Conservation (phyloP, 30 jellyfish, hydroid and myxozoan species). For the Aurelia aurita region DNA sequence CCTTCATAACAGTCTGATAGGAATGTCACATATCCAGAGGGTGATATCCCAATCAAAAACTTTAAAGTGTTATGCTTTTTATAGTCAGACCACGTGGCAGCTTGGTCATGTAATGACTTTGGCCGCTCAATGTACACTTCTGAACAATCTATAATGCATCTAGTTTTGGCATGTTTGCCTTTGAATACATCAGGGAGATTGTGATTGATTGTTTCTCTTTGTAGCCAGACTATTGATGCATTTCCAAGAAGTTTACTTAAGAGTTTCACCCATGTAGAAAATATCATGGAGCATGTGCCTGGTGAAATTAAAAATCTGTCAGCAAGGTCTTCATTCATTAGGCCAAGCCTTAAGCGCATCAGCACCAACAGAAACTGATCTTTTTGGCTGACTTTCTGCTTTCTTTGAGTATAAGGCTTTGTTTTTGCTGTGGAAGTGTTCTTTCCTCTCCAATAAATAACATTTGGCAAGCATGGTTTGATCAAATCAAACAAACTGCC, state of each 20-base stretch:
- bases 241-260: constrained; percentile 28
- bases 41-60: constrained; percentile 53
- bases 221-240: constrained; percentile 68
- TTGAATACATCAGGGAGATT: constrained; percentile 31
- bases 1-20: constrained; percentile 69
- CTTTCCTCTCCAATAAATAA: constrained; percentile 38
- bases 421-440: constrained; percentile 14
- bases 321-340: constrained; percentile 59
- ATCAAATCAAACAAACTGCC: constrained; percentile 1
- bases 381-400: constrained; percentile 9
- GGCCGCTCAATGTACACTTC: constrained; percentile 65
- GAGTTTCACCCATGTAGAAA: constrained; percentile 55
- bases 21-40: constrained; percentile 32
- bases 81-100: constrained; percentile 71
- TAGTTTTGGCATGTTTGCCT: constrained; percentile 16
- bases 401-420: not conserved
- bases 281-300: constrained; percentile 44
- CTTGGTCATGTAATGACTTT: constrained; percentile 54
- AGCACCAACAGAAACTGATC: constrained; percentile 57
- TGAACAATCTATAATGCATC: constrained; percentile 57
- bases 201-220: constrained; percentile 20
- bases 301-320: too few relatives aligned
- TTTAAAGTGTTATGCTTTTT: constrained; percentile 66
- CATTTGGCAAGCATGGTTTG: constrained; percentile 17
- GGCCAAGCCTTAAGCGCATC: constrained; percentile 67